Evolutionary conservation across 1,140 invertebrate species (phyloP).

Genomic region (Ladona fulva): DNA sequence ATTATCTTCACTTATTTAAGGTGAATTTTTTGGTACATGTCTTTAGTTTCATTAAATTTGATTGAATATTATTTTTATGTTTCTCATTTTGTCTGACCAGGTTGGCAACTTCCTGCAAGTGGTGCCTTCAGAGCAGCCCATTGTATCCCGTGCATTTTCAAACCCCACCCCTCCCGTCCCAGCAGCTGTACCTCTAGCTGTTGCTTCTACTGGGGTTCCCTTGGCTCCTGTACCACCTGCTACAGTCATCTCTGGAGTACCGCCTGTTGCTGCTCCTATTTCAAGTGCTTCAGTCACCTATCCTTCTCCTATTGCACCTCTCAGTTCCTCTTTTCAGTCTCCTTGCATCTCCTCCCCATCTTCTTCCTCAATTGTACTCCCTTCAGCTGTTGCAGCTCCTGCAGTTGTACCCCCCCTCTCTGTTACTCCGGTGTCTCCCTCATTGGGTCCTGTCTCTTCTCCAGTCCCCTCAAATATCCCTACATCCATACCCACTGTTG

Average conservation of each 20-base stretch:
- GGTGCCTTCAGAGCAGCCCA: constrained; percentile 18
- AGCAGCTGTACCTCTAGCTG: neutral
- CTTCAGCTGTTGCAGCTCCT: too few species aligned
- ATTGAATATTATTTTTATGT: neutral
- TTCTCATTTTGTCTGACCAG: constrained; percentile 16
- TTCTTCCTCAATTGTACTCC: neutral
- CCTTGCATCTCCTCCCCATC: neutral
- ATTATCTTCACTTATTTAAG: too few species aligned
- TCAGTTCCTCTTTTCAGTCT: neutral
- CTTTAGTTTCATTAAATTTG: too few species aligned
- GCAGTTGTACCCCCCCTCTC: neutral
- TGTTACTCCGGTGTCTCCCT: neutral
- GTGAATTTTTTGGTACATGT: too few species aligned
- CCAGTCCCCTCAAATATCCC: neutral
- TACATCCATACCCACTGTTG: neutral
- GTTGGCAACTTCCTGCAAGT: constrained; percentile 26
- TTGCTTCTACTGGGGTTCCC: neutral
- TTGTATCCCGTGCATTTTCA: neutral
- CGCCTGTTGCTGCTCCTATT: neutral
- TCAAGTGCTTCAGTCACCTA: neutral
- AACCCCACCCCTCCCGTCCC: constrained; percentile 13
- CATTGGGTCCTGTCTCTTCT: neutral
- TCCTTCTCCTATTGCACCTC: neutral
- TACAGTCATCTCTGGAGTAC: neutral
- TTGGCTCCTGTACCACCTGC: constrained; percentile 11